A percentile compares a stretch with the other conserved stretches of the same genome.
Evolutionary conservation across 2,797 vertebrate genomes (phyloP).

Genomic region (Hypotaenidia okinawae): DNA sequence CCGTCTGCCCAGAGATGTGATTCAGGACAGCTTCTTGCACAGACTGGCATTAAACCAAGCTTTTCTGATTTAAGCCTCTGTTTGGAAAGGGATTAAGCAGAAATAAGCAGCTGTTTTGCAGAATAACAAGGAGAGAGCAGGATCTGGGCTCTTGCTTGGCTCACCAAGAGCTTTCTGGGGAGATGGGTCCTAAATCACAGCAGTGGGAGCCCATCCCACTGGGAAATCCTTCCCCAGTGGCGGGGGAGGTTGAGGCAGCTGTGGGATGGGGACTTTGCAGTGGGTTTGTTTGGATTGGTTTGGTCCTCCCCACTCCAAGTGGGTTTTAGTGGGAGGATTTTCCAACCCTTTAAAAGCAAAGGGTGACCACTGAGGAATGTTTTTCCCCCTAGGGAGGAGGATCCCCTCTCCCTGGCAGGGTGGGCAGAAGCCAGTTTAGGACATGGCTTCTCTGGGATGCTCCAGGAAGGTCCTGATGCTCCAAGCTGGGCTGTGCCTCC

Average conservation of each 20-base stretch:
- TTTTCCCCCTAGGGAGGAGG: not conserved
- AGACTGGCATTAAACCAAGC: not conserved
- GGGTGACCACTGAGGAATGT: too few relatives aligned
- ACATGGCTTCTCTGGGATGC: fast-evolving
- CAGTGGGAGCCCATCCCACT: fast-evolving
- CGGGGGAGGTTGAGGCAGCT: not conserved
- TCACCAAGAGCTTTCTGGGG: not conserved
- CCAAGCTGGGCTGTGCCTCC: not conserved
- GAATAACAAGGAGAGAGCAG: not conserved
- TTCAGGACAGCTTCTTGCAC: not conserved
- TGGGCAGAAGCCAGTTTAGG: not conserved
- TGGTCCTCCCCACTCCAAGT: not conserved
- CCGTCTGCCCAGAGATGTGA: not conserved
- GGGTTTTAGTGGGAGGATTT: not conserved
- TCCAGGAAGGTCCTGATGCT: not conserved
- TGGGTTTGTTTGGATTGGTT: not conserved
- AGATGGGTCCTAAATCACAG: not conserved
- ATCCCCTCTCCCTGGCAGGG: not conserved
- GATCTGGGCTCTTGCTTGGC: not conserved
- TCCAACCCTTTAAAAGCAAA: not conserved
- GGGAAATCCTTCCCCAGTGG: not conserved
- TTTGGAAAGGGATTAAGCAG: not conserved
- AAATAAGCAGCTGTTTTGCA: not conserved
- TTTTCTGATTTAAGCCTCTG: not conserved
- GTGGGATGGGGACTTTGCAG: fast-evolving